Conservation (phyloP, 92 coral and sea anemone species). For the Epizoanthus stellaris region DNA sequence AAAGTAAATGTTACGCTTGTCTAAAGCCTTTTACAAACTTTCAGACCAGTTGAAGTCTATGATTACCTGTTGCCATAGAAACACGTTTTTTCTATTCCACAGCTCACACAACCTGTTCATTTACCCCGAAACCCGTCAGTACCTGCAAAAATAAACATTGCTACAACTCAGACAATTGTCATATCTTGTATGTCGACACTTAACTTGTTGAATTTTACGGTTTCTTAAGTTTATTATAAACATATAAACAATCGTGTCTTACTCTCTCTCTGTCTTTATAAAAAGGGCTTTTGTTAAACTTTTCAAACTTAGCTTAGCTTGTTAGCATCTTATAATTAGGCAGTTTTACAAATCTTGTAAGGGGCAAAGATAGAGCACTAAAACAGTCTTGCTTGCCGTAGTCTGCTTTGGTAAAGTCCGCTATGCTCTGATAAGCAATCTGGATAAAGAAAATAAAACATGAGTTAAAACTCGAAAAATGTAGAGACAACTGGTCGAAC, state of each 20-base stretch:
- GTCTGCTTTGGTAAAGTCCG: too few species aligned
- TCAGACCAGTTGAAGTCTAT: not conserved
- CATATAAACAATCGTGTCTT: constrained; percentile 3
- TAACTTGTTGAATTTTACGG: not conserved
- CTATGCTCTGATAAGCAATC: too few species aligned
- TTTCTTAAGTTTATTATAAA: not conserved
- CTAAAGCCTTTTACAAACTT: not conserved
- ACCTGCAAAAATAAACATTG: not conserved
- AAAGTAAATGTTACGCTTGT: too few species aligned
- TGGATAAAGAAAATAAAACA: too few species aligned
- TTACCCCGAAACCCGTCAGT: not conserved
- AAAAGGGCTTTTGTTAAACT: not conserved
- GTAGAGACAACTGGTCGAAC: too few species aligned
- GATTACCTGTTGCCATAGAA: not conserved
- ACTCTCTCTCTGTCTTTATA: not conserved
- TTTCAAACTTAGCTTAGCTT: not conserved
- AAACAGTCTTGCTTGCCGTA: too few species aligned
- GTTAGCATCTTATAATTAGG: not conserved
- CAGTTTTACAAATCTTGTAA: too few species aligned
- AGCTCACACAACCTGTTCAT: not conserved
- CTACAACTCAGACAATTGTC: not conserved
- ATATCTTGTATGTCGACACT: not conserved
- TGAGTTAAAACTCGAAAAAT: too few species aligned
- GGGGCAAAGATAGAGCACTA: too few species aligned
- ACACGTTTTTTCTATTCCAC: not conserved